Conservation (phyloP, 2,113 vertebrate species). For the Lathamus discolor region DNA sequence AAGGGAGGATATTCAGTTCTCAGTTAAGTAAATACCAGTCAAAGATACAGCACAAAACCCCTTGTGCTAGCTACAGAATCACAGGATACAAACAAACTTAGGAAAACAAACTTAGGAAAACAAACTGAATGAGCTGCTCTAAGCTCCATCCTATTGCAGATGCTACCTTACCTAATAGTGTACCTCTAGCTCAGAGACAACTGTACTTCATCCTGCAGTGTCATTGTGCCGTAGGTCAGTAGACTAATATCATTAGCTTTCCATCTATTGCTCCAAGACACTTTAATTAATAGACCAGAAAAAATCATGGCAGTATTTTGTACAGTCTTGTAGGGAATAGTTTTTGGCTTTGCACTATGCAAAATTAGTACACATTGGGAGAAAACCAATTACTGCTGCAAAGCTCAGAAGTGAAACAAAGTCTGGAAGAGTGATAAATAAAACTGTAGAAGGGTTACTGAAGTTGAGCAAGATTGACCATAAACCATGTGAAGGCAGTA, state of each 20-base stretch:
- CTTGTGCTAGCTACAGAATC: neutral
- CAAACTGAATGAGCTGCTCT: neutral
- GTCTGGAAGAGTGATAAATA: neutral
- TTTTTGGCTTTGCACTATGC: neutral
- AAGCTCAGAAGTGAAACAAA: neutral
- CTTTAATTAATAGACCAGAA: neutral
- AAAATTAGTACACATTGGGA: neutral
- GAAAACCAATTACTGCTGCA: neutral
- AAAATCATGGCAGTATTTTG: neutral
- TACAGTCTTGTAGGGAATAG: neutral
- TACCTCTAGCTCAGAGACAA: neutral
- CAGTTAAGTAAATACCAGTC: neutral
- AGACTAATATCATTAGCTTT: neutral
- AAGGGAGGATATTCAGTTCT: neutral
- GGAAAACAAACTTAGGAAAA: conserved; percentile 13
- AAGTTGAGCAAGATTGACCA: neutral
- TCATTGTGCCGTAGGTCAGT: neutral
- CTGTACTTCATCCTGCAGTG: neutral
- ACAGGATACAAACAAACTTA: conserved; percentile 8
- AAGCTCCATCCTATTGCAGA: neutral
- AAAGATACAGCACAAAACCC: neutral
- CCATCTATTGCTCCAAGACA: neutral
- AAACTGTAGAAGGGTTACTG: neutral
- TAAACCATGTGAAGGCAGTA: neutral
- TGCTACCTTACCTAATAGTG: neutral